Evolutionary conservation across 2,888 invertebrate genomes (phyloP).

Genomic region (Metallyticus violacea): DNA sequence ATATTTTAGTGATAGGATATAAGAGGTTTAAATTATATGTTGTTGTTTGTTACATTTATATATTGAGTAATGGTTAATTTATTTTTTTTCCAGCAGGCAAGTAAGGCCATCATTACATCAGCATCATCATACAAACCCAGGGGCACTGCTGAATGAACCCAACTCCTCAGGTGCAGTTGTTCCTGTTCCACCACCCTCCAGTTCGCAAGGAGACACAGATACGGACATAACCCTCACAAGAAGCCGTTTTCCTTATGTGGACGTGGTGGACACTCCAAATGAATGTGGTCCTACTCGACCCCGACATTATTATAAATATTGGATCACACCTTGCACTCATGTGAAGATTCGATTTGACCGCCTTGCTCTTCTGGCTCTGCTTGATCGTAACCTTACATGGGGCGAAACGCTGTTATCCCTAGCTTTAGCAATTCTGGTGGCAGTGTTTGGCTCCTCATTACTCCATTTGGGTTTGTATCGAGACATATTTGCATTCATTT

Average conservation of each 20-base stretch:
- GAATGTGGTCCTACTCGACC: slow-evolving; percentile 46
- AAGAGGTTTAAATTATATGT: no score
- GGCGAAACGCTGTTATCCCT: slow-evolving; percentile 80
- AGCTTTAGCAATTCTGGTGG: slow-evolving; percentile 78
- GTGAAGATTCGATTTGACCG: slow-evolving; percentile 79
- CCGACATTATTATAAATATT: slow-evolving; percentile 69
- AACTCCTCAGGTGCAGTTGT: slow-evolving; percentile 27
- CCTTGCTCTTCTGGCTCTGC: slow-evolving; percentile 82
- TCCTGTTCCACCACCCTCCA: slow-evolving; percentile 52
- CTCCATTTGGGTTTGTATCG: slow-evolving; percentile 82
- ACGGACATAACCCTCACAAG: slow-evolving; percentile 53
- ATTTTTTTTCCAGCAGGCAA: slow-evolving; percentile 38
- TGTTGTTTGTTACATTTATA: no score
- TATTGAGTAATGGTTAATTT: no score
- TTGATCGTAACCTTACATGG: slow-evolving; percentile 87
- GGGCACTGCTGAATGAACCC: slow-evolving; percentile 21
- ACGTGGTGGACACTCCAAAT: slow-evolving; percentile 54
- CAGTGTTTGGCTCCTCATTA: slow-evolving; percentile 79
- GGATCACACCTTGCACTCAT: slow-evolving; percentile 38
- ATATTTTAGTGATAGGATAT: no score
- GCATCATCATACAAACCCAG: slow-evolving; percentile 24
- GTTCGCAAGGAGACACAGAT: slow-evolving; percentile 57
- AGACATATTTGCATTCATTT: slow-evolving; percentile 89
- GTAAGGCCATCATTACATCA: slow-evolving; percentile 23
- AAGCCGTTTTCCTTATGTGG: slow-evolving; percentile 53